Conservation (phyloP, 1,140 invertebrate species). For the Mercenaria mercenaria region DNA sequence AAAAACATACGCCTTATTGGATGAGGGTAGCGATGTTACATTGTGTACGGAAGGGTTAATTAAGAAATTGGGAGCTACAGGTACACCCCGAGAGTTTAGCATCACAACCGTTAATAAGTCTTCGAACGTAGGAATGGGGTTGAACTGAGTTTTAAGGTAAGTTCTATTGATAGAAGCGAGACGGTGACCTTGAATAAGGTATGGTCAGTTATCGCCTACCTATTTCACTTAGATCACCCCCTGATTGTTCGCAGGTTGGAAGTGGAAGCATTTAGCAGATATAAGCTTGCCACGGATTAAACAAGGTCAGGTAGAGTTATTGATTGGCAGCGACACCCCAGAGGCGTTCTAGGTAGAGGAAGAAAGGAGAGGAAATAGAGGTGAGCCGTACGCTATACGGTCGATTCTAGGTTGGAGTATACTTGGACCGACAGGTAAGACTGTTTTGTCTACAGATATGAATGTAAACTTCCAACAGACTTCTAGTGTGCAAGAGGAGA, state of each 20-base stretch:
- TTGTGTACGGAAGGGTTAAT: neutral
- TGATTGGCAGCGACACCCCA: constrained; percentile 6
- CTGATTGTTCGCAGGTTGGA: neutral
- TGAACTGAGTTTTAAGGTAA: neutral
- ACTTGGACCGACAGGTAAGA: neutral
- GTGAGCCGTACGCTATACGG: constrained; percentile 2
- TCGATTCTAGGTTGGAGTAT: constrained; percentile 5
- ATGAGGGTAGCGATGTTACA: constrained; percentile 2
- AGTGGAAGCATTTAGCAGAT: constrained; percentile 6
- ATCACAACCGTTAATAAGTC: neutral
- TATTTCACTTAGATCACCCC: neutral
- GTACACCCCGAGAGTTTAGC: neutral
- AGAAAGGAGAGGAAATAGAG: neutral
- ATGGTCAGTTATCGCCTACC: neutral
- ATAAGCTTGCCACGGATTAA: neutral
- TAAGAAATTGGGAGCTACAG: neutral
- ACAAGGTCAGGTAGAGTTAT: neutral
- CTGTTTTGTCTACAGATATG: neutral
- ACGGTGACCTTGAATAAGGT: neutral
- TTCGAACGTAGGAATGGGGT: neutral
- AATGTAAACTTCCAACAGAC: neutral
- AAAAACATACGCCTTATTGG: neutral
- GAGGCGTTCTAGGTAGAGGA: constrained; percentile 16
- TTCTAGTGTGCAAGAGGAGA: neutral
- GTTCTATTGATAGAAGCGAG: neutral